Percentiles rank a stretch among this genome's conserved stretches.
Conservation (phyloP, 2,888 invertebrate genomes). For the Meliscaeva auricollis region DNA sequence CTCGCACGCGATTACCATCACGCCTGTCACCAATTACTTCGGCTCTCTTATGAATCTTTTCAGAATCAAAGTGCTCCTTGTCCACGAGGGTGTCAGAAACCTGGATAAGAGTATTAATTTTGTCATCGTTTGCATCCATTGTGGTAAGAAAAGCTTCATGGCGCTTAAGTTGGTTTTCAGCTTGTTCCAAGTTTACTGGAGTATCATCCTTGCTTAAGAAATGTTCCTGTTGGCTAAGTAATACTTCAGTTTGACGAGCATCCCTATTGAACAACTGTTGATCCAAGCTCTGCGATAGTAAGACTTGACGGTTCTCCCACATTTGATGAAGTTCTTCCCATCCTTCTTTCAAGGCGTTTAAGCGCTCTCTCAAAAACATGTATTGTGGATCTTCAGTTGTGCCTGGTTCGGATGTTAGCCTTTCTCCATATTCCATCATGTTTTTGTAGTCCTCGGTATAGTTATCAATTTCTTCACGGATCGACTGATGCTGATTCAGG, state of each 20-base stretch:
- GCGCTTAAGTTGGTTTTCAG: constrained; percentile 97
- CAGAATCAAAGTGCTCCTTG: constrained; percentile 97
- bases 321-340: constrained; percentile 99
- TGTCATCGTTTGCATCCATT: constrained; percentile 99
- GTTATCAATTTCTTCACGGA: constrained; percentile 99
- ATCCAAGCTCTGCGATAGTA: constrained; percentile 97
- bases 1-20: constrained; percentile 95
- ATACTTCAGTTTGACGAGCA: constrained; percentile 98
- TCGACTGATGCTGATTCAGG: constrained; percentile 98
- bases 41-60: constrained; percentile 98
- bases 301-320: constrained; percentile 99
- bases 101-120: constrained; percentile 97
- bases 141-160: constrained; percentile 99
- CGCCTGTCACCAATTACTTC: constrained; percentile 96
- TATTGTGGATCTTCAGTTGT: constrained; percentile 99
- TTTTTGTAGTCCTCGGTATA: constrained; percentile 98
- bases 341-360: constrained; percentile 99
- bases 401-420: constrained; percentile 93
- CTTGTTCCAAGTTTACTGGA: constrained; percentile 97
- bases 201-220: constrained; percentile 98
- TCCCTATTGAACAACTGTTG: constrained; percentile 98
- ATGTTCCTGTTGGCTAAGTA: constrained; percentile 99
- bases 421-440: constrained; percentile 99
- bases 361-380: constrained; percentile 99
- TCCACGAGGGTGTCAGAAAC: constrained; percentile 96